Conservation (phyloP, 2,797 vertebrate genomes). For the Passerculus sandwichensis region DNA sequence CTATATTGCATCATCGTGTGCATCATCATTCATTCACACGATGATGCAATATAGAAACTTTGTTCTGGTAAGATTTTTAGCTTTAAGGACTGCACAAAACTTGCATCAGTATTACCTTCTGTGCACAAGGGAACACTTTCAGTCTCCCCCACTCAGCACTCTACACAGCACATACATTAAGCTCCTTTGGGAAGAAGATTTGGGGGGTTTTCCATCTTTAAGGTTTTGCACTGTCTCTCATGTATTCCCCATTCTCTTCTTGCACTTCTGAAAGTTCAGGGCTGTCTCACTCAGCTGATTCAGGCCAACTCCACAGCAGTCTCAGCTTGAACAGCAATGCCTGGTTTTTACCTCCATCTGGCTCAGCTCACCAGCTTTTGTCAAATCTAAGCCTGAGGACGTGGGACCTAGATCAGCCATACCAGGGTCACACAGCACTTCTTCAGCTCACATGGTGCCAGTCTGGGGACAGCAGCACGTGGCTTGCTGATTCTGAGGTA, state of each 20-base stretch:
- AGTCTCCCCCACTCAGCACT: neutral
- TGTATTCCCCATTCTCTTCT: neutral
- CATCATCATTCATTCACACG: neutral
- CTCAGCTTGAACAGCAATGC: neutral
- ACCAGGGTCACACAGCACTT: neutral
- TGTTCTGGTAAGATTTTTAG: neutral
- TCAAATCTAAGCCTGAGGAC: neutral
- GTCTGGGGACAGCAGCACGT: neutral
- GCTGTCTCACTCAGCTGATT: neutral
- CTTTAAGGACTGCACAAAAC: neutral
- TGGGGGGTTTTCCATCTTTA: neutral
- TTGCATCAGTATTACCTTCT: neutral
- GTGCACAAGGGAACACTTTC: neutral
- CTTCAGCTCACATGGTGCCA: neutral
- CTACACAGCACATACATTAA: neutral
- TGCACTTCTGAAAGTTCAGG: neutral
- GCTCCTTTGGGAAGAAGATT: neutral
- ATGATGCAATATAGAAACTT: neutral
- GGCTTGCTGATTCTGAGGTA: neutral
- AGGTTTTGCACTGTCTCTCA: neutral
- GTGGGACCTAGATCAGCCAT: neutral
- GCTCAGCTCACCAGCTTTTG: neutral
- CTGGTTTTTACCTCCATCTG: neutral
- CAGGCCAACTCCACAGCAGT: neutral
- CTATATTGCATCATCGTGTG: too few species aligned